These are phyloP conservation scores for Eulemur coronatus DNA, from an alignment of 2,797 vertebrate genomes.

Conservation along the genomic window DNA sequence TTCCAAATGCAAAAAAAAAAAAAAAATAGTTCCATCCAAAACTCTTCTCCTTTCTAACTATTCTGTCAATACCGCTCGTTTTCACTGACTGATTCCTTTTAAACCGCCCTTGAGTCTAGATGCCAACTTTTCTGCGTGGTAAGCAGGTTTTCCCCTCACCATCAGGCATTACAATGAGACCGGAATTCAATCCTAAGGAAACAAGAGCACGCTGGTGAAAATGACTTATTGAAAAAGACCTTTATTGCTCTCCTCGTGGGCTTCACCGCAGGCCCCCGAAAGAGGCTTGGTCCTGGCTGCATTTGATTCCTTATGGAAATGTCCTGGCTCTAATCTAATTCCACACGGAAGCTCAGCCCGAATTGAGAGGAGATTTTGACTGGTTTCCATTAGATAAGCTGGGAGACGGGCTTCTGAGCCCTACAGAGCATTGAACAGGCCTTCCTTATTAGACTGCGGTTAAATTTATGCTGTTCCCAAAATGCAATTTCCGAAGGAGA, in stretches of 20 bases:
- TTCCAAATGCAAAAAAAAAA: background rate
- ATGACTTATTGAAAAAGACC: background rate
- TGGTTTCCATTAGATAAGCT: background rate
- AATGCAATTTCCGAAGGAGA: background rate
- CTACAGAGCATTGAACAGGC: background rate
- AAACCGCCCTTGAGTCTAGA: background rate
- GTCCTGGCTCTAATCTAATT: background rate
- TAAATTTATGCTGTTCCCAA: background rate
- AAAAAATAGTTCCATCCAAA: background rate
- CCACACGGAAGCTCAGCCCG: background rate
- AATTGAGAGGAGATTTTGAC: background rate
- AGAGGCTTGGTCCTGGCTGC: background rate
- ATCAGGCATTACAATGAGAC: background rate
- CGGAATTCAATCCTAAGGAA: background rate
- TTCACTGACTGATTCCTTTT: background rate
- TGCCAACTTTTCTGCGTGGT: background rate
- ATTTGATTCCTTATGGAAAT: background rate
- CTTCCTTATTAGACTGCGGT: background rate
- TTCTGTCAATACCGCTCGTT: background rate
- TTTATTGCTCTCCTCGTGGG: background rate
- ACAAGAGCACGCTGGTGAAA: background rate
- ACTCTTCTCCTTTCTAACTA: background rate
- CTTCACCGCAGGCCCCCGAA: background rate
- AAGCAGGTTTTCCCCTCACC: background rate
- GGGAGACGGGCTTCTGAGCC: background rate